These are phyloP conservation scores for Mythimna loreyi DNA, from an alignment of 2,888 invertebrate genomes.

Conservation along the genomic window DNA sequence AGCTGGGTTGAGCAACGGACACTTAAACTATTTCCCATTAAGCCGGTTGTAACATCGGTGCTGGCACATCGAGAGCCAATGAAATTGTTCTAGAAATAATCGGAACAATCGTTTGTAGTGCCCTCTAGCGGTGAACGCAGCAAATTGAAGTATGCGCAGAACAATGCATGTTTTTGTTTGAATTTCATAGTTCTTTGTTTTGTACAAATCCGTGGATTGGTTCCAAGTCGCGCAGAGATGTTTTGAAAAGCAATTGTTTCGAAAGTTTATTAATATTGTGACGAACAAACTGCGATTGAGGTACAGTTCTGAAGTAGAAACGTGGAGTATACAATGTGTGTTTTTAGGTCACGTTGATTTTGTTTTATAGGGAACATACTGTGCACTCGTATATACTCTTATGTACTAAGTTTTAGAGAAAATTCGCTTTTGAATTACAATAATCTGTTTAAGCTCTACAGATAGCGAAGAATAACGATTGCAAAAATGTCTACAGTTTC, in stretches of 20 bases:
- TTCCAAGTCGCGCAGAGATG: slow-evolving; percentile 23
- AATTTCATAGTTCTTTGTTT: slow-evolving; percentile 40
- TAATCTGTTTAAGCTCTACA: too few relatives aligned
- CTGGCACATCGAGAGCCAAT: slow-evolving; percentile 66
- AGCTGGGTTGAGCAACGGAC: slow-evolving; percentile 37
- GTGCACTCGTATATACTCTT: background rate
- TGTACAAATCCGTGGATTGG: slow-evolving; percentile 31
- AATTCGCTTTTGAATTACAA: background rate
- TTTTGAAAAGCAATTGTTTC: slow-evolving; percentile 21
- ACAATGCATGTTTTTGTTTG: slow-evolving; percentile 52
- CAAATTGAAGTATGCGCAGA: slow-evolving; percentile 57
- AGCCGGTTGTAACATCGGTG: slow-evolving; percentile 58
- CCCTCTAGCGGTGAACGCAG: slow-evolving; percentile 53
- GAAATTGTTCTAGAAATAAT: slow-evolving; percentile 68
- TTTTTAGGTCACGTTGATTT: slow-evolving; percentile 1
- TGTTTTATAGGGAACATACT: background rate
- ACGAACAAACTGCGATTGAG: slow-evolving; percentile 8
- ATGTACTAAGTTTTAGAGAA: background rate
- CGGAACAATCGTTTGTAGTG: slow-evolving; percentile 63
- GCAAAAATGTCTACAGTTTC: too few relatives aligned
- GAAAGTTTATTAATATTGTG: slow-evolving; percentile 19
- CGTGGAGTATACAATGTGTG: background rate
- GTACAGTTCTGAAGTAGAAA: background rate
- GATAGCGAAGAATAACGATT: background rate
- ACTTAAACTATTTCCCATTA: slow-evolving; percentile 62